phyloP scores from a whole-genome alignment of 2,797 vertebrate genomes.

The Peromyscus attwateri region DNA sequence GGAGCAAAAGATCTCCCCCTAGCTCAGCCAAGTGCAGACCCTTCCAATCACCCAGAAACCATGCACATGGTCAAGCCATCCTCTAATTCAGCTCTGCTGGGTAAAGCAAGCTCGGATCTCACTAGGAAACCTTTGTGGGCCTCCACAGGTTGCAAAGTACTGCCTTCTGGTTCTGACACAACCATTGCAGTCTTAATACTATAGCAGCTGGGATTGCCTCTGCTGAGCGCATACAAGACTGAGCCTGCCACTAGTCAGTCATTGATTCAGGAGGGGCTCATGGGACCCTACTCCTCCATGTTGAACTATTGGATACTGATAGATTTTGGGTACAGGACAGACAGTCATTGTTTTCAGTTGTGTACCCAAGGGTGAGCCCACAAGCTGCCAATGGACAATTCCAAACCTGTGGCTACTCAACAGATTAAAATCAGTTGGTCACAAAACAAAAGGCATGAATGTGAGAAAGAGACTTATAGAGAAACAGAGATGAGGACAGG shows the following conservation, averaged over 20 bases:
- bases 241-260: background rate
- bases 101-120: no score
- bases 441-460: background rate
- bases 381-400: background rate
- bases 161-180: background rate
- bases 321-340: background rate
- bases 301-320: background rate
- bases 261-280: no score
- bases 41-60: no score
- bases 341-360: background rate
- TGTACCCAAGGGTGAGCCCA: no score
- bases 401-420: background rate
- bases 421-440: background rate
- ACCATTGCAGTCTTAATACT: background rate
- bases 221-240: background rate
- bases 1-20: no score
- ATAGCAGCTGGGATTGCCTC: background rate
- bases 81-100: no score
- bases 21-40: no score
- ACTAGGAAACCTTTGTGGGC: no score
- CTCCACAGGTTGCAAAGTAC: no score
- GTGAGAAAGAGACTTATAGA: background rate
- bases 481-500: background rate
- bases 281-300: background rate
- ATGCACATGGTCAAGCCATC: no score